phyloP scores from a whole-genome alignment of 2,113 vertebrate species.

The Dasyornis broadbenti region DNA sequence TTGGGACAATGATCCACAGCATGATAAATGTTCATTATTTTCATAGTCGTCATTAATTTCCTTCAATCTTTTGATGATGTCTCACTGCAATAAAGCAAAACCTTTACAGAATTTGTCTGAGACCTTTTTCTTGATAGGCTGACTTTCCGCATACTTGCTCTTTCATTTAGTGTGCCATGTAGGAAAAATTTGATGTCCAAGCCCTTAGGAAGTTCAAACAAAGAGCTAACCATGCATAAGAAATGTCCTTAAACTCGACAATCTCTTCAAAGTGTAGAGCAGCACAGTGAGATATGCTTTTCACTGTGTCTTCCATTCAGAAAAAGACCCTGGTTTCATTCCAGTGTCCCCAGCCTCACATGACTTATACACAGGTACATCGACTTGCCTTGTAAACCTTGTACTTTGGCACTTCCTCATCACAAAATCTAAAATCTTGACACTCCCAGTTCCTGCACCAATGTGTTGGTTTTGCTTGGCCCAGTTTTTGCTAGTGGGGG shows the following conservation, averaged over 20 bases:
- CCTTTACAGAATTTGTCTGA: neutral
- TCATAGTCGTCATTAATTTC: neutral
- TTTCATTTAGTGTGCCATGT: neutral
- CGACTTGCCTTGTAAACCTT: neutral
- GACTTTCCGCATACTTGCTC: neutral
- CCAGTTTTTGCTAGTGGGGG: too few species aligned
- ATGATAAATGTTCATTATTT: constrained; percentile 1
- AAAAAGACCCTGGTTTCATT: neutral
- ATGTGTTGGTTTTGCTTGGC: too few species aligned
- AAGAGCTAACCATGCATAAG: neutral
- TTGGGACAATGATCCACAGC: neutral
- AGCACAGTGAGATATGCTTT: neutral
- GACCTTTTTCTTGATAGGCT: neutral
- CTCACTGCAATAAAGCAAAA: neutral
- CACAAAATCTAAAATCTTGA: neutral
- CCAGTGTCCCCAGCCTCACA: neutral
- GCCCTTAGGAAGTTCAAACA: neutral
- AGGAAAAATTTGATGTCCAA: neutral
- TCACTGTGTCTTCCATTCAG: neutral
- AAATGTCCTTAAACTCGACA: neutral
- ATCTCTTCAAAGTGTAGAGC: neutral
- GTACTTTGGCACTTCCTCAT: neutral
- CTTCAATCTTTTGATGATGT: neutral
- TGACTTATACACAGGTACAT: too few species aligned
- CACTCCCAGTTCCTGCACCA: neutral